Evolutionary conservation across 2,888 invertebrate genomes (phyloP), one percentile per base, ranked within the genome.

Genomic region (Zygaena filipendulae): DNA sequence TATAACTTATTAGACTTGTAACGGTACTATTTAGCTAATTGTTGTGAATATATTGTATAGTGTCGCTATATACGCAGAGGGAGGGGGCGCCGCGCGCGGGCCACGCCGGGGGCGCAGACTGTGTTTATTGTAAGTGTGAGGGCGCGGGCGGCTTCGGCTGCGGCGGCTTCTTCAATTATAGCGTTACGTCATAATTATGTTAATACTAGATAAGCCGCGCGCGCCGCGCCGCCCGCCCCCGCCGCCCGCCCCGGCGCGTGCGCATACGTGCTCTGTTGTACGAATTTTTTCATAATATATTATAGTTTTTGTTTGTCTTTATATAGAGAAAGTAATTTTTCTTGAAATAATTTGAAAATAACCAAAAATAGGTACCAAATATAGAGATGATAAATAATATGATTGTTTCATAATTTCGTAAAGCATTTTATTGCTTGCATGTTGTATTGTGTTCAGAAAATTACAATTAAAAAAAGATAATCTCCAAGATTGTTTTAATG

Each of bases 401-500:
- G 58, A 69, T 70, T 74, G 68, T 77, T 79, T 77, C 62, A 61
- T 77, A 56, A 71, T 74, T 77, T 74, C 71, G 57, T 62, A 68
- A 75, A 79, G 77, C 77, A 77, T 79, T 63, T 64, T 67, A 43
- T 77, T 79, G 81, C 79, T 79, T 79, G 74, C 79, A 80, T 77
- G 79, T 79, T 75, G 77, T 80, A 77, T 80, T 80, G 81, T 79
- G 79, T 81, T 81, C 79, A 79, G 69, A 77, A 74, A 74, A 75
- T 64, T 68, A 71, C 59, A 50, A 74, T 68, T 69, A 75, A 74
- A n/a, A 16, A 77, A 74, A 69, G 66, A 74, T 71, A 16, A 70
- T 68, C 55, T 59, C 54, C 51, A 54, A 54, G 16, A 30, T 37
- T 42, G 44, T 47, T 54, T 56, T 35, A 40, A 47, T 50, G 27